Evolutionary conservation across 2,888 invertebrate genomes (phyloP).

Genomic region (Lycaena phlaeas): DNA sequence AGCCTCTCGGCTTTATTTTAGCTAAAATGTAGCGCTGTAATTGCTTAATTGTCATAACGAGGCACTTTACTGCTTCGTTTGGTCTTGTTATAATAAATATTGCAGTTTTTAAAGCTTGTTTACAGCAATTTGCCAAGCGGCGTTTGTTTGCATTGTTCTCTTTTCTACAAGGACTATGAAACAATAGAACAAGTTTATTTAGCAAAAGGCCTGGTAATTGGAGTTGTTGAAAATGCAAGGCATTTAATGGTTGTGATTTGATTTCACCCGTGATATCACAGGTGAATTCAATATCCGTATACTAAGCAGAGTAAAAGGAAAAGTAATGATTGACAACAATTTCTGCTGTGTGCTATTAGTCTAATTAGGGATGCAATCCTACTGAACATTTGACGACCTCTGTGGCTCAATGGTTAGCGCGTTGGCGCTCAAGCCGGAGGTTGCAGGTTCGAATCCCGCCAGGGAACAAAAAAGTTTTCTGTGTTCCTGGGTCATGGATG

Average conservation of each 20-base stretch:
- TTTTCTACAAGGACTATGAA: not conserved
- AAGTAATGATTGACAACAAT: not conserved
- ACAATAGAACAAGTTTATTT: not conserved
- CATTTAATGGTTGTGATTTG: no score
- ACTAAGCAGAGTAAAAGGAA: no score
- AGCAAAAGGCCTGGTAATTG: not conserved
- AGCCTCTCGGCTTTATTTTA: slow-evolving; percentile 50
- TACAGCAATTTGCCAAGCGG: slow-evolving; percentile 1
- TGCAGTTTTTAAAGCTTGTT: slow-evolving; percentile 8
- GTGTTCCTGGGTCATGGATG: no score
- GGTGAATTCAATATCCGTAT: no score
- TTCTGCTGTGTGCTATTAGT: not conserved
- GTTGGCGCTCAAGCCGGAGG: no score
- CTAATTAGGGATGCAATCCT: no score
- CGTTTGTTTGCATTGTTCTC: not conserved
- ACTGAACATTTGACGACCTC: no score
- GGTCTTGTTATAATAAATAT: slow-evolving; percentile 9
- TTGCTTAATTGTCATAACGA: slow-evolving; percentile 48
- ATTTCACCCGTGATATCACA: no score
- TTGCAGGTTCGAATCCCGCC: no score
- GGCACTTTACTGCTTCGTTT: slow-evolving; percentile 3
- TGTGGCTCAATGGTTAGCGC: no score
- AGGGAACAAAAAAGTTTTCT: no score
- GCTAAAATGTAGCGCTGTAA: slow-evolving; percentile 44
- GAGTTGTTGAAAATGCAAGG: not conserved